Percentiles rank a stretch among this genome's conserved stretches.
Evolutionary conservation across 1,140 invertebrate species (phyloP).

Genomic region (Drosophila obscura): DNA sequence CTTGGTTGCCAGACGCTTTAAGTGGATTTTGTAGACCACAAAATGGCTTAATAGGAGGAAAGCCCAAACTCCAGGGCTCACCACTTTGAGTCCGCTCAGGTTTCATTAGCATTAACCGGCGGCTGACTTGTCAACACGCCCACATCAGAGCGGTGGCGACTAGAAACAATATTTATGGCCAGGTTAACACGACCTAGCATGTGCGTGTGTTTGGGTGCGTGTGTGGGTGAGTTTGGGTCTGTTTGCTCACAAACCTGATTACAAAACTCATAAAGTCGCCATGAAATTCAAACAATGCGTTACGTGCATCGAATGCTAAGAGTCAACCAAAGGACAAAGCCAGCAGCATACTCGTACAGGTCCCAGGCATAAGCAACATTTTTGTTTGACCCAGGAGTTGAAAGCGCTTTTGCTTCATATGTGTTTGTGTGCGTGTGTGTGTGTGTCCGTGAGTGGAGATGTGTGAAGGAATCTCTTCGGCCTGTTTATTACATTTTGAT

Average conservation of each 20-base stretch:
- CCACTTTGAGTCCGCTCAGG: slow-evolving; percentile 24
- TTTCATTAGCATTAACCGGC: slow-evolving; percentile 75
- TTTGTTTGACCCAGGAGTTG: slow-evolving; percentile 71
- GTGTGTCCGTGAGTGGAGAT: slow-evolving; percentile 3
- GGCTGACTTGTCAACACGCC: slow-evolving; percentile 60
- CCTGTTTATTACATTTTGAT: slow-evolving; percentile 74
- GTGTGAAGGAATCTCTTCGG: slow-evolving; percentile 54
- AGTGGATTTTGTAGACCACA: slow-evolving; percentile 59
- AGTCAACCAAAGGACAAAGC: slow-evolving; percentile 48
- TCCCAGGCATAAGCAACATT: slow-evolving; percentile 71
- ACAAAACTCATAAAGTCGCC: slow-evolving; percentile 82
- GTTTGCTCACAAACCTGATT: slow-evolving; percentile 77
- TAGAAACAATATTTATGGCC: slow-evolving; percentile 73
- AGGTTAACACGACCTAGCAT: slow-evolving; percentile 52
- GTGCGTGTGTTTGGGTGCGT: slow-evolving; percentile 10
- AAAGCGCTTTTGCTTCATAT: slow-evolving; percentile 16
- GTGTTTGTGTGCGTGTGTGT: not conserved
- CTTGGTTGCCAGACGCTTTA: slow-evolving; percentile 55
- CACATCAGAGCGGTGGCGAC: slow-evolving; percentile 28
- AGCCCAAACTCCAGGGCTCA: slow-evolving; percentile 8
- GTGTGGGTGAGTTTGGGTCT: slow-evolving; percentile 48
- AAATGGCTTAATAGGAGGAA: slow-evolving; percentile 47
- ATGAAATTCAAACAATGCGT: slow-evolving; percentile 82
- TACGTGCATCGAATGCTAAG: slow-evolving; percentile 75
- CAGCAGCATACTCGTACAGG: slow-evolving; percentile 28